A percentile compares a stretch with the other conserved stretches of the same genome.
phyloP scores from a whole-genome alignment of 2,888 invertebrate species.

The Hedya salicella region DNA sequence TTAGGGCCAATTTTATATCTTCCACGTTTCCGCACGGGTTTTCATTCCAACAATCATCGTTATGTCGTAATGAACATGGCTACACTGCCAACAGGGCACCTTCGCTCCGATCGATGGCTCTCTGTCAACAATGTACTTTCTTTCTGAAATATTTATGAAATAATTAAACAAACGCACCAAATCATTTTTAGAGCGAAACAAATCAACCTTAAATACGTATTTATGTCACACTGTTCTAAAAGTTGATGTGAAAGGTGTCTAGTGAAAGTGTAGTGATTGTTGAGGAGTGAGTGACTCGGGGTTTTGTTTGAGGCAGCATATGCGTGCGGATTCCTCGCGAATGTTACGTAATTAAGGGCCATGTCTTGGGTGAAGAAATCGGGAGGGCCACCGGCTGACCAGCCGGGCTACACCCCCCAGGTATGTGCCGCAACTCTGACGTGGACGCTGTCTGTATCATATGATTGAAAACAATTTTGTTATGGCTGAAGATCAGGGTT shows the following conservation, averaged over 20 bases:
- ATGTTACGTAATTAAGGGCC: conserved; percentile 79
- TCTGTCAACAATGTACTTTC: conserved; percentile 73
- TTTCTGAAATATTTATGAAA: conserved; percentile 65
- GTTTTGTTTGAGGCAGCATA: conserved; percentile 68
- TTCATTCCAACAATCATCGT: conserved; percentile 33
- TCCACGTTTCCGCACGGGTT: conserved; percentile 30
- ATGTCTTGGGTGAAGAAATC: conserved; percentile 83
- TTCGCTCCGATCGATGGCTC: conserved; percentile 81
- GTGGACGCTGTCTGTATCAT: conserved; percentile 69
- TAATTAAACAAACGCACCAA: conserved; percentile 53
- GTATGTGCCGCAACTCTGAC: conserved; percentile 65
- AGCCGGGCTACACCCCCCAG: conserved; percentile 69
- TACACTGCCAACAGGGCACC: conserved; percentile 84
- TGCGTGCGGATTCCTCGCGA: conserved; percentile 67
- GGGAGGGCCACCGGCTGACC: conserved; percentile 64
- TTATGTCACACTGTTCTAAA: conserved; percentile 32
- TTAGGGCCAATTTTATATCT: conserved; percentile 1
- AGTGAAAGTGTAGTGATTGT: conserved; percentile 76
- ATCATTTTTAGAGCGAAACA: conserved; percentile 45
- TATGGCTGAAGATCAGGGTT: conserved; percentile 24
- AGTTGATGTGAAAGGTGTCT: conserved; percentile 47
- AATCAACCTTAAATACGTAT: conserved; percentile 17
- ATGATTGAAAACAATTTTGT: conserved; percentile 55
- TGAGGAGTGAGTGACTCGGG: conserved; percentile 74
- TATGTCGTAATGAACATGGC: conserved; percentile 56